phyloP scores from a whole-genome alignment of 64 coral and sea anemone species.

The Trachythela sp. region DNA sequence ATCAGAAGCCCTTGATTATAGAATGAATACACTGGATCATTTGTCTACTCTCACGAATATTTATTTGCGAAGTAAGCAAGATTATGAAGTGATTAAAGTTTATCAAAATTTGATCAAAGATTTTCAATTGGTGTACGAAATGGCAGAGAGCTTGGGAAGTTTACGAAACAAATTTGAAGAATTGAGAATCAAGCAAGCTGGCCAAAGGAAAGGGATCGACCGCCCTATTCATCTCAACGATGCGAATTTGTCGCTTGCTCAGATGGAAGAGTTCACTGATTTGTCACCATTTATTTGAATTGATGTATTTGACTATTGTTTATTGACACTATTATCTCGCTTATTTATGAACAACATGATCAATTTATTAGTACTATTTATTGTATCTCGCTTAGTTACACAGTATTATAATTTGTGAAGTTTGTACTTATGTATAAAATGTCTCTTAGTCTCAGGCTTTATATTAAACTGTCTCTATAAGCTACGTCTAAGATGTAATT shows the following conservation, averaged over 20 bases:
- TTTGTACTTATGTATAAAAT: too few species aligned
- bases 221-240: not conserved
- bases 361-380: too few species aligned
- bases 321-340: too few species aligned
- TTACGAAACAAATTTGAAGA: not conserved
- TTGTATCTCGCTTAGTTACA: too few species aligned
- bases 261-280: not conserved
- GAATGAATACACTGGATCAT: not conserved
- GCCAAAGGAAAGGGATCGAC: not conserved
- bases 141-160: not conserved
- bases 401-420: too few species aligned
- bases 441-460: too few species aligned
- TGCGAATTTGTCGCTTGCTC: not conserved
- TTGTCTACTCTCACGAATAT: not conserved
- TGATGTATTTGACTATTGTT: too few species aligned
- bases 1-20: not conserved
- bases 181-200: not conserved
- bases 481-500: too few species aligned
- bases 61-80: not conserved
- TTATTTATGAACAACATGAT: too few species aligned
- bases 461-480: too few species aligned
- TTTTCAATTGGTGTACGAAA: not conserved
- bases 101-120: not conserved
- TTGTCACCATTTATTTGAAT: not conserved
- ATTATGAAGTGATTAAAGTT: not conserved